These are phyloP conservation scores for Centroberyx gerrardi DNA, from an alignment of 2,797 vertebrate genomes.

Conservation along the genomic window DNA sequence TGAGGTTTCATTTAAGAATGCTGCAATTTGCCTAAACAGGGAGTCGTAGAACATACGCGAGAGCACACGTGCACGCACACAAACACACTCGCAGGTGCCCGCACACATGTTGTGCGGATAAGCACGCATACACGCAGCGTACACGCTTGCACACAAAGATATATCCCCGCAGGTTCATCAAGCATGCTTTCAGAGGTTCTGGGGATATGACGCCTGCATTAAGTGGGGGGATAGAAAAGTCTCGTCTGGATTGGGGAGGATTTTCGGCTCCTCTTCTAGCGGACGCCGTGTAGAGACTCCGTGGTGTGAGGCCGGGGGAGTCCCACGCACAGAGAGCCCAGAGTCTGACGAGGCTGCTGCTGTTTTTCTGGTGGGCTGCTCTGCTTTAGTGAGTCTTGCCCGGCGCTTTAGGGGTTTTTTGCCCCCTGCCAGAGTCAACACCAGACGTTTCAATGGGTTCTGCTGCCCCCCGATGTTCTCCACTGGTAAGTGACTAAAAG, in stretches of 20 bases:
- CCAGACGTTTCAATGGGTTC: slow-evolving; percentile 20
- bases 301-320: slow-evolving; percentile 35
- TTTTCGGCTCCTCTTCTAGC: slow-evolving; percentile 50
- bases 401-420: not conserved
- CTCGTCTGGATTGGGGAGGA: slow-evolving; percentile 32
- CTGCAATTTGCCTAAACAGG: slow-evolving; percentile 90
- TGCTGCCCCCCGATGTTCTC: slow-evolving; percentile 23
- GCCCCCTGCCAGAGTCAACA: not conserved
- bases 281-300: slow-evolving; percentile 48
- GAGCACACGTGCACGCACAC: slow-evolving; percentile 34
- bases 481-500: slow-evolving; percentile 37
- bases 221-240: slow-evolving; percentile 50
- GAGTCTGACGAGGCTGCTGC: slow-evolving; percentile 46
- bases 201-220: slow-evolving; percentile 73
- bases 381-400: slow-evolving; percentile 35
- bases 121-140: slow-evolving; percentile 46
- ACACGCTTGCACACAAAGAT: slow-evolving; percentile 64
- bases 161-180: slow-evolving; percentile 77
- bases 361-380: slow-evolving; percentile 21
- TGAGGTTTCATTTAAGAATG: slow-evolving; percentile 93
- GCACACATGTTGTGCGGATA: not conserved
- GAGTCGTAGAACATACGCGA: slow-evolving; percentile 72
- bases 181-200: slow-evolving; percentile 77
- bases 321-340: slow-evolving; percentile 28
- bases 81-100: slow-evolving; percentile 30